These are phyloP conservation scores for Cantharis lateralis DNA, from an alignment of 2,888 invertebrate species.

Conservation along the genomic window DNA sequence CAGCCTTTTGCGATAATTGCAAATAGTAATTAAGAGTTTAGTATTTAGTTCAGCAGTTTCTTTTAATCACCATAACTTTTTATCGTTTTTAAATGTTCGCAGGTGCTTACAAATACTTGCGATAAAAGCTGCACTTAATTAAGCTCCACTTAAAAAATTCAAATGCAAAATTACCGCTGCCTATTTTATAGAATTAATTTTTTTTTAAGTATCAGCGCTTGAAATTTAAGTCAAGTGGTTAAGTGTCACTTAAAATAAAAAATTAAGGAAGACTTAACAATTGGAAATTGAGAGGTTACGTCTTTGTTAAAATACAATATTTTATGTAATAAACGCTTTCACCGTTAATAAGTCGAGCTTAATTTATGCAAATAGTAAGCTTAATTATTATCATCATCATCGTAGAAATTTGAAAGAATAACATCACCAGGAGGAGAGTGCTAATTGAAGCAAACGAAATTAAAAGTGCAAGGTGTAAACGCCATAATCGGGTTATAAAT, in stretches of 20 bases:
- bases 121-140: background rate
- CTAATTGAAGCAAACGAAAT: background rate
- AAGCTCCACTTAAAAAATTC: background rate
- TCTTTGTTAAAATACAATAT: background rate
- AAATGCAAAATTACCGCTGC: background rate
- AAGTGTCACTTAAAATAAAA: background rate
- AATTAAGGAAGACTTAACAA: too few species aligned
- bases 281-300: background rate
- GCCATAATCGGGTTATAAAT: background rate
- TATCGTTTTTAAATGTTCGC: background rate
- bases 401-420: background rate
- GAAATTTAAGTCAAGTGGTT: background rate
- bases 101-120: background rate
- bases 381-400: background rate
- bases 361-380: background rate
- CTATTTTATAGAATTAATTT: background rate
- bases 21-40: background rate
- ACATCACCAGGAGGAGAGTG: background rate
- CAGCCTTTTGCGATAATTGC: background rate
- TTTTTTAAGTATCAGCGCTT: too few species aligned
- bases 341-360: background rate
- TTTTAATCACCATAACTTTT: background rate
- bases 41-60: background rate
- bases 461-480: background rate
- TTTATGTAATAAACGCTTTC: background rate